phyloP scores from a whole-genome alignment of 2,113 vertebrate species.

The Fregetta grallaria region DNA sequence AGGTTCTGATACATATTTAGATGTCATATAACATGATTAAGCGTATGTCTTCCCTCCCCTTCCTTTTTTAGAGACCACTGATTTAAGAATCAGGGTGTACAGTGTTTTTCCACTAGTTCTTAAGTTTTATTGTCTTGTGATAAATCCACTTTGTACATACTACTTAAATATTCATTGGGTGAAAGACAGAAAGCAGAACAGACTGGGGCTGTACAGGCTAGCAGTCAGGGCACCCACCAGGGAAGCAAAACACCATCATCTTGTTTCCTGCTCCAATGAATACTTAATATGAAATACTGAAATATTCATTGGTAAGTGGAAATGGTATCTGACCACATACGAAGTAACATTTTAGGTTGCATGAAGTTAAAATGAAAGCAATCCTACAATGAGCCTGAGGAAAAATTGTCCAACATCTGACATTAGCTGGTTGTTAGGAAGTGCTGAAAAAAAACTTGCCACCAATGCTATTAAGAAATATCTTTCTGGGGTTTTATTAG shows the following conservation, averaged over 20 bases:
- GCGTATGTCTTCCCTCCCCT: neutral
- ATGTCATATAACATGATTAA: neutral
- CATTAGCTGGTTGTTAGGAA: neutral
- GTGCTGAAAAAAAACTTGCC: neutral
- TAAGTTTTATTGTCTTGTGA: neutral
- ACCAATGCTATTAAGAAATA: neutral
- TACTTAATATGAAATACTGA: slow-evolving; percentile 15
- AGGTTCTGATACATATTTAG: neutral
- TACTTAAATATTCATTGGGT: slow-evolving; percentile 5
- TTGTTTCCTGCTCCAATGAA: slow-evolving; percentile 9
- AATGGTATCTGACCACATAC: neutral
- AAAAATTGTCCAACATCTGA: neutral
- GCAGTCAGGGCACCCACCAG: neutral
- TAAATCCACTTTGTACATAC: neutral
- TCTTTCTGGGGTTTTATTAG: neutral
- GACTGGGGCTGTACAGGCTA: neutral
- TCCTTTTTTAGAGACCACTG: neutral
- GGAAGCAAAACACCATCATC: neutral
- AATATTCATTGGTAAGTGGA: slow-evolving; percentile 5
- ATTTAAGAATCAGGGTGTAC: neutral
- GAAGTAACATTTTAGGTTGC: neutral
- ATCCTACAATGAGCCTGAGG: neutral
- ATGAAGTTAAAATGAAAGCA: neutral
- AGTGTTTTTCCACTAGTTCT: neutral
- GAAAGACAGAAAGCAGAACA: neutral